phyloP scores from a whole-genome alignment of 2,113 vertebrate species.

The Hemiscyllium ocellatum region DNA sequence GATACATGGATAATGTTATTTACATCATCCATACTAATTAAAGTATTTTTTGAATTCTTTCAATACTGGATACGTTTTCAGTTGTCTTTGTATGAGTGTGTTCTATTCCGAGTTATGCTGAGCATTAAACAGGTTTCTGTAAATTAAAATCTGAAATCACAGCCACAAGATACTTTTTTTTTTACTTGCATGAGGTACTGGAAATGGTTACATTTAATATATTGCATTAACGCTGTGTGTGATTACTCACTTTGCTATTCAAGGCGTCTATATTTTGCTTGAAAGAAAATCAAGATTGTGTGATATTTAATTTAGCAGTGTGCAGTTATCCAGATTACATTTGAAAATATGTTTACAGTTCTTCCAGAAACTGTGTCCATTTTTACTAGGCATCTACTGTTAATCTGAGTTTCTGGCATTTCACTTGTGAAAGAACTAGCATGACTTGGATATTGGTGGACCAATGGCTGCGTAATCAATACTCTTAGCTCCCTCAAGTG shows the following conservation, averaged over 20 bases:
- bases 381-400: not conserved
- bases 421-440: conserved; percentile 2
- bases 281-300: not conserved
- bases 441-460: conserved; percentile 10
- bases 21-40: conserved; percentile 31
- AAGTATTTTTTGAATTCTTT: conserved; percentile 35
- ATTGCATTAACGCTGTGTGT: not conserved
- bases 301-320: not conserved
- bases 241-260: not conserved
- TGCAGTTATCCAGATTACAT: not conserved
- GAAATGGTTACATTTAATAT: conserved; percentile 4
- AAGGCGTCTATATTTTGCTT: conserved; percentile 8
- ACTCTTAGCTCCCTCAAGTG: conserved; percentile 4
- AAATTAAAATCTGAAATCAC: conserved; percentile 15
- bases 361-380: not conserved
- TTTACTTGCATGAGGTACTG: not conserved
- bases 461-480: not conserved
- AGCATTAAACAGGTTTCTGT: conserved; percentile 29
- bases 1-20: conserved; percentile 24
- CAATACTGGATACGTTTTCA: not conserved
- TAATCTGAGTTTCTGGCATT: conserved; percentile 32
- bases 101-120: not conserved
- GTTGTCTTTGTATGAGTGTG: not conserved
- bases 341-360: not conserved
- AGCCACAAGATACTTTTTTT: not conserved